These are phyloP conservation scores for Neoscelio sp. DNA, from an alignment of 2,888 invertebrate genomes.

Conservation along the genomic window DNA sequence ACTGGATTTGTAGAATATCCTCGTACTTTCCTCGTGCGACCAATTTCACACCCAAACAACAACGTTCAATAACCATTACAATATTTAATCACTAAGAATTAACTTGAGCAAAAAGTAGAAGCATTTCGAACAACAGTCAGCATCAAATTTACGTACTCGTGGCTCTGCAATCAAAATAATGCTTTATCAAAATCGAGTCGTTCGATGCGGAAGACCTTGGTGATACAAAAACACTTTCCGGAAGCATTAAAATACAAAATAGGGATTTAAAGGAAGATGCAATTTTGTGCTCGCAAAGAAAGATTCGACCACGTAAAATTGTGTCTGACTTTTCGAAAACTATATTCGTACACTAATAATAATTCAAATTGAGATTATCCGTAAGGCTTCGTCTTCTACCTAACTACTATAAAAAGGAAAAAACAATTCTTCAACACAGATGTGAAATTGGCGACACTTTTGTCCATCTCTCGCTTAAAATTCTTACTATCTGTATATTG, in stretches of 20 bases:
- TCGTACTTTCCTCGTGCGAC: constrained; percentile 57
- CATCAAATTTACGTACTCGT: constrained; percentile 1
- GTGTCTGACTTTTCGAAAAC: constrained; percentile 7
- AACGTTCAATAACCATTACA: constrained; percentile 28
- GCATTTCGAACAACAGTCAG: constrained; percentile 16
- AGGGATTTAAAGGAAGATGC: neutral
- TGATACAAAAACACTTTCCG: neutral
- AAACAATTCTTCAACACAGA: constrained; percentile 26
- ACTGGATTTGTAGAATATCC: constrained; percentile 78
- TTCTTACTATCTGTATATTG: constrained; percentile 76
- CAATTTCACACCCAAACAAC: constrained; percentile 57
- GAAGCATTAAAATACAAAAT: constrained; percentile 19
- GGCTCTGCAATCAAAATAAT: no score
- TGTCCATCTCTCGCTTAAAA: constrained; percentile 72
- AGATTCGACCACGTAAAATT: constrained; percentile 3
- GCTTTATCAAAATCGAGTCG: no score
- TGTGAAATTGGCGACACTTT: constrained; percentile 59
- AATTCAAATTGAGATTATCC: constrained; percentile 5
- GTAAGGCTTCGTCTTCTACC: neutral
- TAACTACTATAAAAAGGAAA: constrained; percentile 24
- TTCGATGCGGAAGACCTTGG: no score
- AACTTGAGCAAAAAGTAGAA: constrained; percentile 47
- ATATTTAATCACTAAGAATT: constrained; percentile 32
- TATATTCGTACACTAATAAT: constrained; percentile 31
- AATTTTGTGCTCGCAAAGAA: no score